Evolutionary conservation across 1,140 invertebrate species (phyloP).

Genomic region (Ips typographus): DNA sequence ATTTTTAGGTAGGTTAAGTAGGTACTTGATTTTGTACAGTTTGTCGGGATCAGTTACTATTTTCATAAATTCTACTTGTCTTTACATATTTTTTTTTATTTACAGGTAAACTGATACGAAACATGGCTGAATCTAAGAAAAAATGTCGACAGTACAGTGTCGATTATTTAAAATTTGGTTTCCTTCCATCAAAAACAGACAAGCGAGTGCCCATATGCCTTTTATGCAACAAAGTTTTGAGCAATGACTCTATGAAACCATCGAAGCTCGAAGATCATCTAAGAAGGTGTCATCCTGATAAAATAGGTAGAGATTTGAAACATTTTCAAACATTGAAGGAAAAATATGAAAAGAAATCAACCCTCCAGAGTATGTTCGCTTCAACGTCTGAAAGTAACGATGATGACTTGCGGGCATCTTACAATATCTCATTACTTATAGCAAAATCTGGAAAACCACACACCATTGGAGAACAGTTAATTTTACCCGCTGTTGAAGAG

Average conservation of each 20-base stretch:
- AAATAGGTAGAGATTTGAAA: constrained; percentile 46
- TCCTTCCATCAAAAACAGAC: constrained; percentile 37
- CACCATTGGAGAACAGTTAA: too few relatives aligned
- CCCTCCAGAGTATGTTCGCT: constrained; percentile 39
- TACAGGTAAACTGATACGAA: constrained; percentile 15
- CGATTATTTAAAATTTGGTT: constrained; percentile 42
- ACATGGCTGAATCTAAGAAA: constrained; percentile 36
- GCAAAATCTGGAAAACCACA: too few relatives aligned
- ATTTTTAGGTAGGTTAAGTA: too few relatives aligned
- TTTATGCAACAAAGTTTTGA: constrained; percentile 44
- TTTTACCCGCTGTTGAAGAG: too few relatives aligned
- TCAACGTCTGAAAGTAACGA: constrained; percentile 41
- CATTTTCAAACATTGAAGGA: constrained; percentile 48
- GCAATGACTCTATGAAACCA: constrained; percentile 50
- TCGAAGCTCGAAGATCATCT: constrained; percentile 49
- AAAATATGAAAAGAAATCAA: constrained; percentile 36
- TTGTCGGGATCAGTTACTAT: too few relatives aligned
- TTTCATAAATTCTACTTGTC: too few relatives aligned
- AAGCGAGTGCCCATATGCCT: constrained; percentile 41
- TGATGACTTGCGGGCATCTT: constrained; percentile 50
- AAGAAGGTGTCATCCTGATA: constrained; percentile 48
- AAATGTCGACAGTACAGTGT: constrained; percentile 44
- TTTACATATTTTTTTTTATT: neutral
- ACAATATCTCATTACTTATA: constrained; percentile 36
- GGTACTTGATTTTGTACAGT: too few relatives aligned